Conservation (phyloP, 2,113 vertebrate genomes). For the Cyanistes caeruleus region DNA sequence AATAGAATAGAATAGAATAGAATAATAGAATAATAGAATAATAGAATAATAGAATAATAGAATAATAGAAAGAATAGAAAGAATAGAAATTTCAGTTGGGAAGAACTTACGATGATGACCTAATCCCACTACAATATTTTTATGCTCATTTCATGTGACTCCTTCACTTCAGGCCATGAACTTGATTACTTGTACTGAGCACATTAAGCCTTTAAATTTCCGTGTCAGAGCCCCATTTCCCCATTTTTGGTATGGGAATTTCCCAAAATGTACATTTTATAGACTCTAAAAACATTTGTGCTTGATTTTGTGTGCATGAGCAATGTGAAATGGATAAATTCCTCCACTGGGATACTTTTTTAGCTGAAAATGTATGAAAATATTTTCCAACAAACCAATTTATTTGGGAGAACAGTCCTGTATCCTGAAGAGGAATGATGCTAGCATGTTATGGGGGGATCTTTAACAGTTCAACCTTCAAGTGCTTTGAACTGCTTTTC, state of each 20-base stretch:
- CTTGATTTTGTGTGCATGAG: background rate
- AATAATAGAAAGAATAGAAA: fast-evolving
- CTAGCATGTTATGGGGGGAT: background rate
- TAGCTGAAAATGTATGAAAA: background rate
- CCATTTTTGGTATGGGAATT: background rate
- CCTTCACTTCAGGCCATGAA: background rate
- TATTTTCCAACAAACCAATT: background rate
- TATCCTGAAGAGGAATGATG: background rate
- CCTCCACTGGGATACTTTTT: background rate
- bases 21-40: fast-evolving
- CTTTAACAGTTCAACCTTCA: background rate
- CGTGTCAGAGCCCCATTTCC: background rate
- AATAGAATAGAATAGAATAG: fast-evolving
- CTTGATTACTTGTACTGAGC: background rate
- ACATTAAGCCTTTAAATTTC: background rate
- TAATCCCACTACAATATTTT: background rate
- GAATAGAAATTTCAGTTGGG: background rate
- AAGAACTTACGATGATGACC: background rate
- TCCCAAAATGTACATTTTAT: background rate
- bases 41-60: fast-evolving
- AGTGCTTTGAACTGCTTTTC: background rate
- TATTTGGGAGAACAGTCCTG: background rate
- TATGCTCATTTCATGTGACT: background rate
- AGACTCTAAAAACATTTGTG: background rate
- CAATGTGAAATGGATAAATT: background rate